Evolutionary conservation across 2,797 vertebrate species (phyloP), one percentile per base, ranked within the genome.

Genomic region (Clangula hyemalis): DNA sequence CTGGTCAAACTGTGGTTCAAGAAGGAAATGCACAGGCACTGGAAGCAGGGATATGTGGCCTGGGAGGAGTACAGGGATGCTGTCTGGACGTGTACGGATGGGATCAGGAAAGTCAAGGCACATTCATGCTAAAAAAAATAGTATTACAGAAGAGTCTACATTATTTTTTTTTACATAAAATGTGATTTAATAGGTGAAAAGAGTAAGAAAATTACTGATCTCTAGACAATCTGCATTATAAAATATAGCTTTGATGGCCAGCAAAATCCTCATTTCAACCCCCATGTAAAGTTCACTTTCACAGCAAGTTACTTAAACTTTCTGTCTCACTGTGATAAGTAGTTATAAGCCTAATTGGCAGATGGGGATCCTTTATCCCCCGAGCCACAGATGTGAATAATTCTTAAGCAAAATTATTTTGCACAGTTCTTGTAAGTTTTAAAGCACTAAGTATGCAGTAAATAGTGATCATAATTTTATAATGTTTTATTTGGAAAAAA

Each of bases 331-430:
- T 8, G 2, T 8, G n/a, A 32, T 94, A 89, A 96, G 91, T n/a
- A 91, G 34, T 12, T 86, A 64, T 96, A 97, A 97, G 75, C 84
- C 17, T 92, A 90, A 96, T 89, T 94, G 95, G 17, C 94, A 93
- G 85, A 38, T 85, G 54, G 71, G 30, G 84, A 78, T 85, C 57
- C 38, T 16, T 96, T 87, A 92, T 91, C 80, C 81, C 10, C 34
- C 60, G 58, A 57, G 71, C 89, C 90, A 90, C 41, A 58, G 71
- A 89, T 71, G 39, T 77, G 28, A 76, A 94, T 96, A 95, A 95
- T 93, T 85, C 81, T 90, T 53, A 80, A 82, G 80, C 18, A 61
- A 93, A 90, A 65, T 80, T 65, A 19, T 68, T 90, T 62, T 51
- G 34, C 5, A 1, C 17, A 85, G 38, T 22, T 38, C 57, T 90